Percentiles rank a stretch among this genome's conserved stretches.
Conservation (phyloP, 2,113 vertebrate genomes). For the Manacus vitellinus region DNA sequence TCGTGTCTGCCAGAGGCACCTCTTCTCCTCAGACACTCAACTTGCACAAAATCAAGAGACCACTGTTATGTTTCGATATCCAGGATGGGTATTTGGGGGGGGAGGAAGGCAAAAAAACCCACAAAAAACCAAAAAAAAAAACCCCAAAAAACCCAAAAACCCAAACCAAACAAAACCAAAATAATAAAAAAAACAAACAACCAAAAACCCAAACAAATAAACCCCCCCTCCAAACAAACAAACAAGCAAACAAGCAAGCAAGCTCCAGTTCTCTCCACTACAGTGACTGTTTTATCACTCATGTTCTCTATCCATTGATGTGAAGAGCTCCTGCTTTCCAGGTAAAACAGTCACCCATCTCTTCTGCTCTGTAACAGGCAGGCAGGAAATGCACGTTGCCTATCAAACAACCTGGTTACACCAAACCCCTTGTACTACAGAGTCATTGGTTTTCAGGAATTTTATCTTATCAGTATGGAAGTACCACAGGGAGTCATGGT, state of each 20-base stretch:
- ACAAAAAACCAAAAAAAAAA: too few species aligned
- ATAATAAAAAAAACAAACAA: too few species aligned
- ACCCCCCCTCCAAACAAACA: too few species aligned
- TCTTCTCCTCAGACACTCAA: not conserved
- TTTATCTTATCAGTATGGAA: not conserved
- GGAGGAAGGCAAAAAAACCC: too few species aligned
- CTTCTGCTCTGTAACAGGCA: not conserved
- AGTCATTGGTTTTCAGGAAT: not conserved
- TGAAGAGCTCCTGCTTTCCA: not conserved
- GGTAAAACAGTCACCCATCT: not conserved
- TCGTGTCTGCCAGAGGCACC: not conserved
- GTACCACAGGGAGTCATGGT: fast-evolving
- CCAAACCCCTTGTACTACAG: not conserved
- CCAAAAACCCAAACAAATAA: too few species aligned
- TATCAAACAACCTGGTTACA: not conserved
- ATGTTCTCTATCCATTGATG: fast-evolving
- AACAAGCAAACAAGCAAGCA: too few species aligned
- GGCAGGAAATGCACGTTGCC: not conserved
- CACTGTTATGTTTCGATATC: not conserved
- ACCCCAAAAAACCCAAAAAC: too few species aligned
- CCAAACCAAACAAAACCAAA: too few species aligned
- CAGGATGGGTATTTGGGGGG: not conserved
- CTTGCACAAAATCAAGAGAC: not conserved
- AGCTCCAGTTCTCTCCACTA: not conserved
- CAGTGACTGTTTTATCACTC: not conserved